Evolutionary conservation across 2,113 vertebrate species (phyloP), one percentile per base, ranked within the genome.

Genomic region (Marmota monax): DNA sequence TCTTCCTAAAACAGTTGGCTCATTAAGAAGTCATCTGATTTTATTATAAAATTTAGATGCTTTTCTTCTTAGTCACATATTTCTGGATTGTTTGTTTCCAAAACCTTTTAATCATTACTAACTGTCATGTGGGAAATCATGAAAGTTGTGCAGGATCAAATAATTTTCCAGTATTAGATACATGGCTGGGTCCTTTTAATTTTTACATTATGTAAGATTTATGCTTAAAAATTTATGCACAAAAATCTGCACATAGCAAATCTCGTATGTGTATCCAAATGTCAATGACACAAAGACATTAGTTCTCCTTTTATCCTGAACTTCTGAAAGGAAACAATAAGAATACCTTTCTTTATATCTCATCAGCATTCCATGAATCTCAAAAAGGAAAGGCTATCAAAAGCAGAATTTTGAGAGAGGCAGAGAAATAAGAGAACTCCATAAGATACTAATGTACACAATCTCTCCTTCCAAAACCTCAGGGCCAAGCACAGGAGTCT

Each of bases 11-110:
- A 84, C 4, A 84, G 17, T 2, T 84, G 8, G 2, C 61, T 92
- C 34, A 88, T 67, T 96, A 80, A 94, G 91, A 79, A 73, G 23
- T 72, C 53, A 63, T n/a, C n/a, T 39, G 48, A 88, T 78, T 91
- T 27, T 91, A 65, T 80, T 17, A 79, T 34, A 90, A 84, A 92
- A 84, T 74, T 74, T 39, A 78, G 14, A 77, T 83, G 23, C 2
- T 73, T 95, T 85, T 89, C 29, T 85, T 88, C 13, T 92, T 69
- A 69, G 72, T 32, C 32, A 78, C 45, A 4, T 76, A 85, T 86
- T 85, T 92, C 39, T 74, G 13, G 27, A 78, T 65, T 82, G 7
- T 69, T 88, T 58, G 7, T 88, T 95, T 96, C 51, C 85, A 58
- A 78, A 58, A 39, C 0, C 5, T 86, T 80, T 84, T 37, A 0